Evolutionary conservation across 2,888 invertebrate genomes (phyloP).

Genomic region (Thumatha senex): DNA sequence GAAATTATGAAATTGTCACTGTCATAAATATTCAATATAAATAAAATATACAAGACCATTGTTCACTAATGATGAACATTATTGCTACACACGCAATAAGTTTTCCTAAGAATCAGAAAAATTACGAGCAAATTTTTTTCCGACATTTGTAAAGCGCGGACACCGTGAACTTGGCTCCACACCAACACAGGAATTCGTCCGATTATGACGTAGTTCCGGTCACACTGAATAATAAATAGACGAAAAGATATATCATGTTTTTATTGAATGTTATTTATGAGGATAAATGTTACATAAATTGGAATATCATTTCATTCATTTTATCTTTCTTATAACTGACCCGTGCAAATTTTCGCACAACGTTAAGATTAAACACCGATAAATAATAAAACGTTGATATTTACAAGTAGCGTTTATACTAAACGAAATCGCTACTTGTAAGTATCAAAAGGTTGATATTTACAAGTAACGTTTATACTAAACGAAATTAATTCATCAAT

Average conservation of each 20-base stretch:
- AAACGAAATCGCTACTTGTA: background rate
- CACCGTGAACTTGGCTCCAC: slow-evolving; percentile 60
- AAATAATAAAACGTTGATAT: too few relatives aligned
- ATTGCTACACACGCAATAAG: slow-evolving; percentile 18
- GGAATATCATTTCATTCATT: background rate
- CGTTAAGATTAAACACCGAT: background rate
- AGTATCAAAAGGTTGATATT: too few relatives aligned
- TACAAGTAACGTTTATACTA: too few relatives aligned
- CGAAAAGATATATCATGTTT: slow-evolving; percentile 23
- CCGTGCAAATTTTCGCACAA: background rate
- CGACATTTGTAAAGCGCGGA: slow-evolving; percentile 18
- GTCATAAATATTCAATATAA: background rate
- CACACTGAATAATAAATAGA: slow-evolving; percentile 45
- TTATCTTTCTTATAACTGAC: background rate
- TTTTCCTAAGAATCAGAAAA: slow-evolving; percentile 18
- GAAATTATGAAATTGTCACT: background rate
- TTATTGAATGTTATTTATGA: slow-evolving; percentile 6
- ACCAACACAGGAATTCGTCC: slow-evolving; percentile 62
- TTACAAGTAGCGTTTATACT: too few relatives aligned
- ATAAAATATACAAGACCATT: background rate
- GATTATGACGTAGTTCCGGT: slow-evolving; percentile 72
- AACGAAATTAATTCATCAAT: background rate
- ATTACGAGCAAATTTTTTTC: slow-evolving; percentile 17
- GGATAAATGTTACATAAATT: slow-evolving; percentile 7
- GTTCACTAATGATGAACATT: slow-evolving; percentile 9